Percentiles rank a stretch among this genome's conserved stretches.
These are phyloP conservation scores for Urocitellus parryii DNA, from an alignment of 2,113 vertebrate genomes.

Conservation along the genomic window DNA sequence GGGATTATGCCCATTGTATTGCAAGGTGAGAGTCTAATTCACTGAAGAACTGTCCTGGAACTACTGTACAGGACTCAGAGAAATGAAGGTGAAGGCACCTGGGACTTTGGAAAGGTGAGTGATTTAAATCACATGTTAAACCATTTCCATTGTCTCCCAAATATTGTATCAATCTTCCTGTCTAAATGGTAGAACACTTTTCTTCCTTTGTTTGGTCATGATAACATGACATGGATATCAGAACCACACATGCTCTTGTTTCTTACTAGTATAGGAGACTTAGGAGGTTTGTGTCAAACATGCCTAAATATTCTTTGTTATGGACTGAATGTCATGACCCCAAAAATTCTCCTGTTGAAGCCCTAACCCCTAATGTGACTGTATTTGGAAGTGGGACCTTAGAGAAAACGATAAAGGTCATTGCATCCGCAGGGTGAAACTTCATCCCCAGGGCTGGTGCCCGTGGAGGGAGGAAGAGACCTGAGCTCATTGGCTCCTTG, in stretches of 20 bases:
- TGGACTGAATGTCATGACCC: neutral
- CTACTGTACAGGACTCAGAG: accelerated
- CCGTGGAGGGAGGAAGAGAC: neutral
- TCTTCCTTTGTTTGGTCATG: too few species aligned
- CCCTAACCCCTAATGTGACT: neutral
- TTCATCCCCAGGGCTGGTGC: neutral
- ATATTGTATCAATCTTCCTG: too few species aligned
- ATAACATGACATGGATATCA: neutral
- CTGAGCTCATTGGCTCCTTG: neutral
- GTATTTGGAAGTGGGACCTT: neutral
- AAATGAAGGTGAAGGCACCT: neutral
- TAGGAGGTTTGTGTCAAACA: neutral
- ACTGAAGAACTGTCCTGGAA: neutral
- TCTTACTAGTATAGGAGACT: neutral
- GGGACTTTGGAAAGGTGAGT: neutral
- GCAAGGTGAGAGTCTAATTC: neutral
- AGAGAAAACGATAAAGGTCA: neutral
- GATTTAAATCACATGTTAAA: neutral
- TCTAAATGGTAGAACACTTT: too few species aligned
- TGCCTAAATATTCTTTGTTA: neutral
- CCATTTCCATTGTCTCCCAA: neutral
- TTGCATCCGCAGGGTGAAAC: too few species aligned
- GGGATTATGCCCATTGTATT: neutral
- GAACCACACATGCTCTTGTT: neutral
- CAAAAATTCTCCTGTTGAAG: neutral